Base-by-base conservation (phyloP, 2,113 vertebrate species). In the Larimichthys polyactis region DNA sequence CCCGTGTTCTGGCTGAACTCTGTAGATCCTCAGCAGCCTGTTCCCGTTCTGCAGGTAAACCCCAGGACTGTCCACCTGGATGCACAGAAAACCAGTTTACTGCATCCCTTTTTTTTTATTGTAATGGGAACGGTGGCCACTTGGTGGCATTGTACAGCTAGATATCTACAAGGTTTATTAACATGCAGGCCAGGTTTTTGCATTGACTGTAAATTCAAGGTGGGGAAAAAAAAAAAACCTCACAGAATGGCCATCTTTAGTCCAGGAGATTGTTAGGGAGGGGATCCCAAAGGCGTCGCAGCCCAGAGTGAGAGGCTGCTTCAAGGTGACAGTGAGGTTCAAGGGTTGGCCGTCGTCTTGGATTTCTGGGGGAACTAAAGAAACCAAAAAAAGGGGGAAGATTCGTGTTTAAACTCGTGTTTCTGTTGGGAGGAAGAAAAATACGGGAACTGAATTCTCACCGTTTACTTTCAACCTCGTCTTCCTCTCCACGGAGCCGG, bases 281-380 rank as follows among this genome's bases (percentile, higher is more conserved):
- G 97, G 97, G 51, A 92, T 95, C 36, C 96, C 96, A 2, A 86
- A 94, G 0, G 91, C 93, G 0, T 96, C 96, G 60, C 97, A 97
- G 73, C 95, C 93, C 67, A 97, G 93, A 0, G 87, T 96, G 83
- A 97, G 93, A 9, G 96, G 90, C 90, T 97, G 96, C 69, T 95
- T 96, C 1, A 95, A 91, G 89, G 96, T 92, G 51, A 94, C 94
- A 0, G 96, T 96, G 73, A 97, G 89, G n/a, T 96, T 97, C 78
- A 90, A 66, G 7, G 82, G 80, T 67, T 70, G 94, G 17, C 91
- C 89, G 0, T 95, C 93, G 4, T 95, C 96, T 19, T 91, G 94
- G 85, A 97, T 95, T 89, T 95, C 95, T 60, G 96, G 97, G 32
- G 96, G 96, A 82, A 96, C 97, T 97, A 49, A 78, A 51, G 22